A percentile compares a stretch with the other conserved stretches of the same genome.
Conservation (phyloP, 2,888 invertebrate genomes). For the Dysmachus trigonus region DNA sequence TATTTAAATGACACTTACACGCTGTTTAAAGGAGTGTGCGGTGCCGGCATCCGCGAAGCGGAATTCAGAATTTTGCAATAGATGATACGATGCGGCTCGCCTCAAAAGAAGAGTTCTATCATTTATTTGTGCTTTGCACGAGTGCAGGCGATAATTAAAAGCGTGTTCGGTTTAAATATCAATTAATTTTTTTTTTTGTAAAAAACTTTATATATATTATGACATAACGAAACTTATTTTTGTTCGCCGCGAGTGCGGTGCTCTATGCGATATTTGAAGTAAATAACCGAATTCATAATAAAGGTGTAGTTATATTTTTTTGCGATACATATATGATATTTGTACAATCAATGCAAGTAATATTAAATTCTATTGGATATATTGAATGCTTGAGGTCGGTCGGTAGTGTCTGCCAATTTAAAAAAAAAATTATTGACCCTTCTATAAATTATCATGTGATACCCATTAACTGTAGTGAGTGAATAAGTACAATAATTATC, state of each 20-base stretch:
- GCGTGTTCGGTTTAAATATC: background rate
- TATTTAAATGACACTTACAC: constrained; percentile 11
- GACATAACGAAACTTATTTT: background rate
- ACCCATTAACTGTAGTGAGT: background rate
- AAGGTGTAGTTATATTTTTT: constrained; percentile 27
- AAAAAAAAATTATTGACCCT: background rate
- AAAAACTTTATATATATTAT: background rate
- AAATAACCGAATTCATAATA: constrained; percentile 15
- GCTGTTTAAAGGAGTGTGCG: background rate
- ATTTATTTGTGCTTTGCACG: background rate
- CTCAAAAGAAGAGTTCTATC: background rate
- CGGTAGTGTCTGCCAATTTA: background rate
- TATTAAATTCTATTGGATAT: background rate
- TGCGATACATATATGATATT: constrained; percentile 15
- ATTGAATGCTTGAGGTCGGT: background rate
- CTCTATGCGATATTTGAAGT: background rate
- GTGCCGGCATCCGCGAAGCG: background rate
- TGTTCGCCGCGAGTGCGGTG: background rate
- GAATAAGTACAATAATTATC: background rate
- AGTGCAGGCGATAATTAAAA: background rate
- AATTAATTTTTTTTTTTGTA: background rate
- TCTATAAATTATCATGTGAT: background rate
- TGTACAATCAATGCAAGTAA: constrained; percentile 21
- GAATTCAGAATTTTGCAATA: background rate
- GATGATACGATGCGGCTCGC: background rate